Base-by-base conservation (phyloP, 2,113 vertebrate species). In the Saimiri boliviensis region DNA sequence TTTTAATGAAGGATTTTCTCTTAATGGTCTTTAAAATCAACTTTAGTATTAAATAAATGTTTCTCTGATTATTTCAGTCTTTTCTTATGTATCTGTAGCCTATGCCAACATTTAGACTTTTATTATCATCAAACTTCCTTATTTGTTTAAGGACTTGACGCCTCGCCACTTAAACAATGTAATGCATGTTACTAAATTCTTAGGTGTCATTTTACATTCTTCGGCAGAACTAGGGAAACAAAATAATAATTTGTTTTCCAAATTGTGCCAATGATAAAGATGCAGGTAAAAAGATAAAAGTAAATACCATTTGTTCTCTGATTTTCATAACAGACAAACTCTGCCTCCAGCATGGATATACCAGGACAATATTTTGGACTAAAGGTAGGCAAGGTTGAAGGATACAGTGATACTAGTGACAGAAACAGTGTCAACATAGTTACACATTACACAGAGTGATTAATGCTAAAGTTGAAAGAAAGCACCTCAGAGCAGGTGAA, bases 21-120 rank as follows among this genome's bases (percentile, higher is more conserved):
- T 89, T 87, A 81, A 47, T 89, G 13, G 6, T 45, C 47, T 95
- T 47, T 73, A 93, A 89, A 93, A 54, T 74, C 13, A 88, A 63
- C 92, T 87, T 87, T 79, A 86, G 40, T 13, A 14, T 93, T 80
- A 96, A 96, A 12, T 60, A 90, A 92, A 27, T 79, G 20, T 76
- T 93, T 76, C 71, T 8, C 68, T 45, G 17, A 68, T 81, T 87
- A 76, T 58, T 47, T 84, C 8, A 86, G 56, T 49, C 10, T 42
- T 84, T 92, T 80, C 16, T 88, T 60, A 71, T 30, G 21, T 37
- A 80, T 83, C 30, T 45, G 71, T 20, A 91, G 13, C 20, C 49
- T 80, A 89, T 81, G 3, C 20, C 42, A 92, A 66, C 81, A 79
- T 89, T 84, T 82, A 92, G 91, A 73, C 3, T 45, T 80, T 66